Base-by-base conservation (phyloP, 2,113 vertebrate species). In the Copsychus sechellarum region DNA sequence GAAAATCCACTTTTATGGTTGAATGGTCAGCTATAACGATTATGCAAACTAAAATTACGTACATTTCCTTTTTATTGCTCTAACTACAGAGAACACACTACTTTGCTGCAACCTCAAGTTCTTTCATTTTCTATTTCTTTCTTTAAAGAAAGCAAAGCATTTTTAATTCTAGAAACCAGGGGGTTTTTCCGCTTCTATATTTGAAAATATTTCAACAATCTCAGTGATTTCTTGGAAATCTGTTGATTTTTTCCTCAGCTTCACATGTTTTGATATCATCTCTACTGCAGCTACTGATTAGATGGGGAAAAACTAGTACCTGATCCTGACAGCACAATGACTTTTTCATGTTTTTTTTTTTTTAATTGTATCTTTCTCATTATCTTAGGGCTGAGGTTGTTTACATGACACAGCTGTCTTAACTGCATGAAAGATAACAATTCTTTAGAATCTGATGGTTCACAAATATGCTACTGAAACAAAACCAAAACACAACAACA, bases 1-100 rank as follows among this genome's bases (percentile, higher is more conserved):
- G 84, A 96, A 97, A 97, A 97, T 96, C 82, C 94, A 95, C 90
- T 95, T 97, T 97, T 97, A 94, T 93, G 81, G 92, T 96, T 96
- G 90, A 96, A 95, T 96, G 79, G 70, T 76, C 81, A 88, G 79
- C 67, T 95, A 42, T 95, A 96, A 97, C 87, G 61, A 86, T 87
- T 96, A 95, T 95, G 90, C 69, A 95, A 95, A 96, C 67, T 93
- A 95, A 95, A 97, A 96, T 65, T 64, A 90, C 4, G 1, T 62
- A 82, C 33, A 47, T 73, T 81, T 87, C 34, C 53, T 79, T 95
- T 95, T 88, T 94, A 90, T 87, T 96, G 58, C 78, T 92, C 45
- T 80, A 54, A 77, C 58, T 96, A 28, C 29, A 54, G 45, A 53
- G n/a, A 56, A 50, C 38, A 64, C 19, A 7, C 62, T 60, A 54